Evolutionary conservation across 2,888 invertebrate species (phyloP).

Genomic region (Ctena decussata): DNA sequence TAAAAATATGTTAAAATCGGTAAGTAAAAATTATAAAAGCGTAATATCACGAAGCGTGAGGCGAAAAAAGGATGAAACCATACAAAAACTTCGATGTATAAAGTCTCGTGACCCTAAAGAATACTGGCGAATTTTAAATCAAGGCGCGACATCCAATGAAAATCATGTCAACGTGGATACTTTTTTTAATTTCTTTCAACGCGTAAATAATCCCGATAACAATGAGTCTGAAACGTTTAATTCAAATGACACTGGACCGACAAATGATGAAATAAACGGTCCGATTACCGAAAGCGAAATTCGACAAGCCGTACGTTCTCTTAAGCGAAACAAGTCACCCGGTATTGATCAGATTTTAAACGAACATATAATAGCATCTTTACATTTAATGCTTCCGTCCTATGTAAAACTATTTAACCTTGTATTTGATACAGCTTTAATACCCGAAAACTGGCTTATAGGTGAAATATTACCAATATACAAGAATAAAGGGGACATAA

Average conservation of each 20-base stretch:
- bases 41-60: not conserved
- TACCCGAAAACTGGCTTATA: slow-evolving; percentile 19
- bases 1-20: not conserved
- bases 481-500: slow-evolving; percentile 22
- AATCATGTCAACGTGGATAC: not conserved
- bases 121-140: not conserved
- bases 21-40: not conserved
- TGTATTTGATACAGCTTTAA: slow-evolving; percentile 19
- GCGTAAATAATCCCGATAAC: not conserved
- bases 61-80: not conserved
- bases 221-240: not conserved
- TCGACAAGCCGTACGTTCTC: not conserved
- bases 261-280: slow-evolving; percentile 15
- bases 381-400: slow-evolving; percentile 19
- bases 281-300: slow-evolving; percentile 16
- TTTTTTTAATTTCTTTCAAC: not conserved
- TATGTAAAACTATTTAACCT: slow-evolving; percentile 7
- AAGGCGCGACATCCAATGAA: not conserved
- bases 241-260: not conserved
- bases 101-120: not conserved
- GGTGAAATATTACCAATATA: slow-evolving; percentile 33
- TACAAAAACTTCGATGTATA: not conserved
- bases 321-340: slow-evolving; percentile 22
- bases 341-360: slow-evolving; percentile 16
- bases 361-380: slow-evolving; percentile 20